Percentiles rank a stretch among this genome's conserved stretches.
Conservation (phyloP, 1,140 invertebrate species). For the Caenorhabditis brenneri region DNA sequence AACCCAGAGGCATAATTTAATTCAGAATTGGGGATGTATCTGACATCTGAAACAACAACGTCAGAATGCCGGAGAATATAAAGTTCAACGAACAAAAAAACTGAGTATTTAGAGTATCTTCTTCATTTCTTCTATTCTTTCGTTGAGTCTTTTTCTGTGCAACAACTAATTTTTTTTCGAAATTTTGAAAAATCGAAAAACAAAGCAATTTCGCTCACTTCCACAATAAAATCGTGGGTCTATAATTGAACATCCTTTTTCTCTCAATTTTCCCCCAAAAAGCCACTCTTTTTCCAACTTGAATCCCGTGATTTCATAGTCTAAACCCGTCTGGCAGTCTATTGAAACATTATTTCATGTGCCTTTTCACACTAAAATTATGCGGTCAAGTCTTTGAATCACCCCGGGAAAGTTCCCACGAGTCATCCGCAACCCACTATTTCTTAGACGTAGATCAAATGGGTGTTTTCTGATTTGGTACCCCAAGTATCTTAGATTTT, state of each 20-base stretch:
- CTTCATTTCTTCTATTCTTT: background rate
- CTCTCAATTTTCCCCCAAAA: too few relatives aligned
- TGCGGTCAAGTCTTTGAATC: background rate
- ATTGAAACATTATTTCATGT: conserved; percentile 9
- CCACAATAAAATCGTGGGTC: background rate
- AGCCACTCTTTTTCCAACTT: background rate
- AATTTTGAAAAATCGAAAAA: background rate
- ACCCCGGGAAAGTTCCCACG: background rate
- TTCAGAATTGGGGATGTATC: background rate
- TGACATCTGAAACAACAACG: conserved; percentile 36
- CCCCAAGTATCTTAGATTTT: background rate
- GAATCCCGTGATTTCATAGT: background rate
- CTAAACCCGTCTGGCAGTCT: background rate
- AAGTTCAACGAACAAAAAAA: background rate
- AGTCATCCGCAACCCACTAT: background rate
- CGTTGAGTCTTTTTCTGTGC: background rate
- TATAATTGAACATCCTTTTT: conserved; percentile 10
- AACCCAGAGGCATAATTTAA: background rate
- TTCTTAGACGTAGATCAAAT: background rate
- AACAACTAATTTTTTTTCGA: background rate
- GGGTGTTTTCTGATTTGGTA: background rate
- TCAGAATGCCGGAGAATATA: background rate
- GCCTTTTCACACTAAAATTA: conserved; percentile 1
- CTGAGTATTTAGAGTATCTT: background rate
- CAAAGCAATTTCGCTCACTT: too few relatives aligned